Conservation (phyloP, 2,797 vertebrate genomes). For the Brachyrhaphis roseni region DNA sequence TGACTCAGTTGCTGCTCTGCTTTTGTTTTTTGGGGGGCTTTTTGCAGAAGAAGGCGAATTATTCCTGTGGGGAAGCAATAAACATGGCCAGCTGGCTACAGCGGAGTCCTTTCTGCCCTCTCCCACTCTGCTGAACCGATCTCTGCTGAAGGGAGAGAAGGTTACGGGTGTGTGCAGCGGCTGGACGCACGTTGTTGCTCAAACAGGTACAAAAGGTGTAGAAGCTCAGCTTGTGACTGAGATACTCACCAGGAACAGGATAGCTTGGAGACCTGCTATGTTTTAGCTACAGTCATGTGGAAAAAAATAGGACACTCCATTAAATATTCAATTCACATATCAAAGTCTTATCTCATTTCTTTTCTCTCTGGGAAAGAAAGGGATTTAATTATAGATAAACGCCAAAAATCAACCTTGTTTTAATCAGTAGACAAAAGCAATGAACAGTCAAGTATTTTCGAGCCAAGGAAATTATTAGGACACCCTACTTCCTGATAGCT, state of each 20-base stretch:
- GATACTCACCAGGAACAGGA: not conserved
- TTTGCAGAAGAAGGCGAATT: slow-evolving; percentile 83
- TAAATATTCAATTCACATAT: not conserved
- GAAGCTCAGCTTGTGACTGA: not conserved
- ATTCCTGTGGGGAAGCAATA: slow-evolving; percentile 94
- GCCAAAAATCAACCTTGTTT: not conserved
- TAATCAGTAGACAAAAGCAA: not conserved
- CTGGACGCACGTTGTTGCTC: slow-evolving; percentile 91
- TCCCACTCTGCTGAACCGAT: slow-evolving; percentile 79
- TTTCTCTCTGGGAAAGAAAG: not conserved
- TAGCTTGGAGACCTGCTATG: not conserved
- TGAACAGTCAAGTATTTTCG: not conserved
- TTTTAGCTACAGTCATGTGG: not conserved
- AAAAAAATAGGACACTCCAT: not conserved
- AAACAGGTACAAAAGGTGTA: slow-evolving; percentile 82
- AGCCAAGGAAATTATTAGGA: not conserved
- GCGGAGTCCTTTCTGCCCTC: slow-evolving; percentile 78
- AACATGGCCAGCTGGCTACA: slow-evolving; percentile 84
- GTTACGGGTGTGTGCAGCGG: slow-evolving; percentile 85
- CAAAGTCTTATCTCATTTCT: not conserved
- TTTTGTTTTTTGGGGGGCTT: not conserved
- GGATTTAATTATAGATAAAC: not conserved
- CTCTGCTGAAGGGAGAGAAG: slow-evolving; percentile 81
- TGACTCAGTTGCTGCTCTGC: slow-evolving; percentile 29
- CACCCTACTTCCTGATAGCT: not conserved